Evolutionary conservation across 2,888 invertebrate species (phyloP), one percentile per base, ranked within the genome.

Genomic region (Coleophora flavipennella): DNA sequence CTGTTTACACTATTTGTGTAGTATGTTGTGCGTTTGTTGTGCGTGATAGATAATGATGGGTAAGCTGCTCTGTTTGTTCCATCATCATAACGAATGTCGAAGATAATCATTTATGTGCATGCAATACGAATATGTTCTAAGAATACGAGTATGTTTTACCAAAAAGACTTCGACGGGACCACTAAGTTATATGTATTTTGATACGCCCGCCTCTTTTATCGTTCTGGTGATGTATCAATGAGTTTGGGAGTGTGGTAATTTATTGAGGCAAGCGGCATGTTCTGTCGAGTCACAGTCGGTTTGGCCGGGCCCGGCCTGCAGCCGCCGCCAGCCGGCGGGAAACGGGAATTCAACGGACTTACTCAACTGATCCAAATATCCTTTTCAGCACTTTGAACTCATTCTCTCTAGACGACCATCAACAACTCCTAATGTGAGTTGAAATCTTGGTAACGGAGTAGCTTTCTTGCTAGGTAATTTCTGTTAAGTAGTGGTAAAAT

Each of bases 271-370:
- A 41, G 6, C 13, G 14, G 20, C 13, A 6, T 20, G 20, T 20
- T 4, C 20, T 20, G 20, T 20, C 20, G 20, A 20, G 20, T 3
- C 20, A 20, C n/a, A 49, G 54, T 46, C 49, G 50, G 46, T 59
- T 48, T 48, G 53, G 3, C 48, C 46, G 49, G 48, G 55, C 50
- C 47, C 38, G 49, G 49, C 56, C 53, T 48, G 53, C n/a, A n/a
- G n/a, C 52, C 49, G 53, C 46, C 49, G 20, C 20, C 20, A 6
- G 55, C 20, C 20, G 53, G 59, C 60, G 56, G 58, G 55, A 51
- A 53, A 49, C 57, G 71, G 62, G 81, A 79, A 80, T 76, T 78
- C 75, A 75, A 56, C 66, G 20, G 20, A 20, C 20, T 20, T 6
- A 20, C 20, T 20, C 20, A 20, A 20, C 20, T 20, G 35, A 7